Evolutionary conservation across 2,797 vertebrate species (phyloP).

Genomic region (Myioborus melanocephalus): DNA sequence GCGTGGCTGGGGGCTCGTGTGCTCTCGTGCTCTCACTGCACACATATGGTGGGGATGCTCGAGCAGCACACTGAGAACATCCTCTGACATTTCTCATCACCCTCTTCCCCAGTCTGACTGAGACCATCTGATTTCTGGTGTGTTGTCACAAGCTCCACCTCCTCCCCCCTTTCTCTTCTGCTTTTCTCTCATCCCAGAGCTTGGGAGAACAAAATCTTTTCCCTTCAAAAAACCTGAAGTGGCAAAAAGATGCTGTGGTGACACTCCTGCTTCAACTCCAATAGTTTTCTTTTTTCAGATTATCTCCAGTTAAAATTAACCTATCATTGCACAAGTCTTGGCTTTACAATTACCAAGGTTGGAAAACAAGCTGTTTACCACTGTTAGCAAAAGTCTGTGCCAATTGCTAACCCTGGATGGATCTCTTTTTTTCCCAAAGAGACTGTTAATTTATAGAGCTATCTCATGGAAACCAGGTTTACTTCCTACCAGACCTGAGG

Average conservation of each 20-base stretch:
- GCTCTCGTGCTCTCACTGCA: background rate
- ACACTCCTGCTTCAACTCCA: background rate
- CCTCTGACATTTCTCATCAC: background rate
- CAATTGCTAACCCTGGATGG: background rate
- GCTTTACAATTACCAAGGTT: background rate
- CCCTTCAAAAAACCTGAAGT: background rate
- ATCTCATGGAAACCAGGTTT: background rate
- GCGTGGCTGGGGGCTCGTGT: accelerated
- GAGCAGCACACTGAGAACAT: background rate
- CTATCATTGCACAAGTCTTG: background rate
- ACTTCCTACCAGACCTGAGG: background rate
- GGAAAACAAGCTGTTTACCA: background rate
- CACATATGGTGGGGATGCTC: background rate
- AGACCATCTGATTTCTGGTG: background rate
- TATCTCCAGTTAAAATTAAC: background rate
- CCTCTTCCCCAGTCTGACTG: background rate
- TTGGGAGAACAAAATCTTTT: background rate
- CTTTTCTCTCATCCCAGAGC: background rate
- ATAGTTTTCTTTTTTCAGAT: background rate
- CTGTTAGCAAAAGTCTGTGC: background rate
- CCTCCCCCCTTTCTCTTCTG: background rate
- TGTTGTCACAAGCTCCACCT: background rate
- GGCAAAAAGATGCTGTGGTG: background rate
- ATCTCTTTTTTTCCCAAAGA: background rate
- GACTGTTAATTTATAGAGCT: background rate